Conservation (phyloP, 2,797 vertebrate species). For the Tenualosa thibaudeaui region DNA sequence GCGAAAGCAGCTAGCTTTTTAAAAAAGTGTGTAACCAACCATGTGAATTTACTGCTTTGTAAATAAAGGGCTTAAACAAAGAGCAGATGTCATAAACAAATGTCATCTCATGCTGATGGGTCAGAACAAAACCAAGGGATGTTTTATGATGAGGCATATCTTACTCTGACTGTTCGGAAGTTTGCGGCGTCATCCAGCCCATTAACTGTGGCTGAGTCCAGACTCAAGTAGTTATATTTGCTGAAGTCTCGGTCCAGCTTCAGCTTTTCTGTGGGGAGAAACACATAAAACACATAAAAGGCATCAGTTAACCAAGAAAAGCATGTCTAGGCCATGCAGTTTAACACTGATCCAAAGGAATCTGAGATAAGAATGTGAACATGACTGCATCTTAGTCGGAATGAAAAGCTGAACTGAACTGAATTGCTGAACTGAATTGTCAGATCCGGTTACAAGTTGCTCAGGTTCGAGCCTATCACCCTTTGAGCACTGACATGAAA, state of each 20-base stretch:
- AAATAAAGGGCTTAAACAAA: not conserved
- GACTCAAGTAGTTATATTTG: conserved; percentile 95
- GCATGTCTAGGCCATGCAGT: not conserved
- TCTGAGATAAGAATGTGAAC: not conserved
- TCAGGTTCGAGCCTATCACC: conserved; percentile 57
- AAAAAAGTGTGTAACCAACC: not conserved
- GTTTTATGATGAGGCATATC: conserved; percentile 44
- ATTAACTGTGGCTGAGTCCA: conserved; percentile 90
- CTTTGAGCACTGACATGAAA: conserved; percentile 54
- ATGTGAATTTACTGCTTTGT: not conserved
- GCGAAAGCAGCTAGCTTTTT: not conserved
- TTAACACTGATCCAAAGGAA: not conserved
- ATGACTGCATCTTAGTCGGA: not conserved
- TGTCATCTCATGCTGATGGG: not conserved
- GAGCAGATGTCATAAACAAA: not conserved
- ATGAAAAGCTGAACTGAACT: not conserved
- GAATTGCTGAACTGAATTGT: conserved; percentile 42
- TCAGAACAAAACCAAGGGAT: not conserved
- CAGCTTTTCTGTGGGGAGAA: conserved; percentile 79
- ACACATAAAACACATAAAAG: conserved; percentile 39
- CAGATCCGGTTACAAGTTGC: conserved; percentile 63
- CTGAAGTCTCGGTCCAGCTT: conserved; percentile 92
- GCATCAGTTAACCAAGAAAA: not conserved
- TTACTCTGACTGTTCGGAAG: conserved; percentile 93
- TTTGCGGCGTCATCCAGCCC: conserved; percentile 92